phyloP scores from a whole-genome alignment of 2,888 invertebrate species.

The Synergus laeviventris region DNA sequence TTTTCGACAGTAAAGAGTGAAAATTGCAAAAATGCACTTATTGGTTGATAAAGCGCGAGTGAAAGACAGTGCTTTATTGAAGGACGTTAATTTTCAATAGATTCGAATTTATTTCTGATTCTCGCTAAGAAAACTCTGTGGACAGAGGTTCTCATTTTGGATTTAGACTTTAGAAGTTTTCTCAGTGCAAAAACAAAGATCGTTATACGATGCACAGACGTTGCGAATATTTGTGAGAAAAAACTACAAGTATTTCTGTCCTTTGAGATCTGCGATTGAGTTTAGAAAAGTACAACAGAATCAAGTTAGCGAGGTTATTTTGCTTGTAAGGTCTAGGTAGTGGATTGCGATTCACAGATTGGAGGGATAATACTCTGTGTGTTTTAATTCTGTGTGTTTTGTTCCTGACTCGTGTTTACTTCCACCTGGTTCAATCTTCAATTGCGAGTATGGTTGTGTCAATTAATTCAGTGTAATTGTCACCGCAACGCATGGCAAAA shows the following conservation, averaged over 20 bases:
- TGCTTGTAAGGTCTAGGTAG: not conserved
- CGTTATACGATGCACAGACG: constrained; percentile 2
- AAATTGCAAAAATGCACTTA: constrained; percentile 6
- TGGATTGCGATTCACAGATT: constrained; percentile 4
- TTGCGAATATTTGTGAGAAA: constrained; percentile 2
- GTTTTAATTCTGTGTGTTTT: not conserved
- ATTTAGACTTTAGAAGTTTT: not conserved
- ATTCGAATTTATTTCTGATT: constrained; percentile 3
- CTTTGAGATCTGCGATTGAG: not conserved
- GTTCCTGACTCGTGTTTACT: constrained; percentile 2
- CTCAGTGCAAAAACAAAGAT: constrained; percentile 26
- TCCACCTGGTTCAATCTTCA: not conserved
- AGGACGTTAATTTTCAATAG: not conserved
- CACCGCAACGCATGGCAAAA: constrained; percentile 75
- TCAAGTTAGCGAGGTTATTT: not conserved
- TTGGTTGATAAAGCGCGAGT: not conserved
- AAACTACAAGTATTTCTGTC: not conserved
- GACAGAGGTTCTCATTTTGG: constrained; percentile 4
- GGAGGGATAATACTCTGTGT: not conserved
- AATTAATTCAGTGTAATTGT: not conserved
- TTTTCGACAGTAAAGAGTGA: not conserved
- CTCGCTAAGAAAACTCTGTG: not conserved
- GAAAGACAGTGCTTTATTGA: constrained; percentile 2
- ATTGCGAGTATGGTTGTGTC: not conserved
- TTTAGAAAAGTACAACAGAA: not conserved